Evolutionary conservation across 2,888 invertebrate species (phyloP), one percentile per base, ranked within the genome.

Genomic region (Eupithecia inturbata): DNA sequence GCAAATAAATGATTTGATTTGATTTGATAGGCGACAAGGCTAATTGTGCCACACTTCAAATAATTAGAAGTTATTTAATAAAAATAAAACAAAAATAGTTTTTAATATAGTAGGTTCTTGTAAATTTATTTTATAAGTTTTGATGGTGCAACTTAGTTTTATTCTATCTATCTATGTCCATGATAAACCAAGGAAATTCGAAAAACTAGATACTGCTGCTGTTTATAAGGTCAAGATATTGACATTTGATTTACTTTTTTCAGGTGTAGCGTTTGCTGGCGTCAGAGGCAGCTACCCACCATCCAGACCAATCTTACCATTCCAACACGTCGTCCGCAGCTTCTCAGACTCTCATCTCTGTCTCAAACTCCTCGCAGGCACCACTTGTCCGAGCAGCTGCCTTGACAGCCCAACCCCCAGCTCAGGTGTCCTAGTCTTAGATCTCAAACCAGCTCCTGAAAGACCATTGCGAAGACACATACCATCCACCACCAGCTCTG

Each of bases 331-430:
- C 78, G 96, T 97, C 89, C 93, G 97, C 81, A 96, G 96, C 87
- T 96, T 96, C 87, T 96, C 96, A 49, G 97, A 97, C 87, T 97
- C 97, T 5, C 96, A 97, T 87, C 94, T 97, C 7, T 97, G 96
- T 85, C 94, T 97, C 36, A 96, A 96, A 86, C 93, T 97, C 62
- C 95, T 96, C 41, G 95, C 96, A 10, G 95, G 96, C 33, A 95
- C 96, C 14, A 95, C 95, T 36, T 95, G 94, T 77, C 91, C 93
- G 0, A 91, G 90, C 70, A 94, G 94, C 82, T 91, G 95, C 89
- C 89, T 95, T 89, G 84, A 95, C 91, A 90, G 95, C 84, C 95
- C 96, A 1, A 92, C 95, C 4, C 96, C 96, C 41, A 96, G 96
- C 84, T 95, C 96, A 74, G 96, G 96, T 66, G 95, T 96, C 78